These are phyloP conservation scores for Plagodis dolabraria DNA, from an alignment of 2,888 invertebrate species.

Conservation along the genomic window DNA sequence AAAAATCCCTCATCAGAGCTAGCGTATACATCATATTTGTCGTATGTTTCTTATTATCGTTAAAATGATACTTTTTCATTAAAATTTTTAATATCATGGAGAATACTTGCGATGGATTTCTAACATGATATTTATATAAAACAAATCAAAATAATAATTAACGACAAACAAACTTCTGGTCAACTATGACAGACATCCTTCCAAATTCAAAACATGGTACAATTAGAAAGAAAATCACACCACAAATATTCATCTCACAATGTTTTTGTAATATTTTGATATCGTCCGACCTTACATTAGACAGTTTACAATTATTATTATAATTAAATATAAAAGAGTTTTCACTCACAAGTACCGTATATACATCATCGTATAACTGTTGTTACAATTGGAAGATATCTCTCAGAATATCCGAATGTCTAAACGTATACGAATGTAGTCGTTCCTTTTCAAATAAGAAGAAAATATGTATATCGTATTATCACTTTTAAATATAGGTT, in stretches of 20 bases:
- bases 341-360: constrained; percentile 78
- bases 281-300: constrained; percentile 73
- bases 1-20: constrained; percentile 86
- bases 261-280: constrained; percentile 52
- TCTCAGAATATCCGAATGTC: constrained; percentile 67
- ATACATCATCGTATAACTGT: constrained; percentile 81
- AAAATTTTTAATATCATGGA: constrained; percentile 57
- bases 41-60: constrained; percentile 85
- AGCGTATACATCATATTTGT: constrained; percentile 92
- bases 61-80: constrained; percentile 84
- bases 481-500: constrained; percentile 73
- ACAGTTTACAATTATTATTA: constrained; percentile 75
- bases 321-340: constrained; percentile 82
- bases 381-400: constrained; percentile 79
- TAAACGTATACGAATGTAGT: constrained; percentile 91
- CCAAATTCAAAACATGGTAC: not conserved
- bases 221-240: constrained; percentile 15
- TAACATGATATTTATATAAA: constrained; percentile 5
- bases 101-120: constrained; percentile 48
- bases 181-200: too few relatives aligned
- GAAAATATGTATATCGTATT: constrained; percentile 70
- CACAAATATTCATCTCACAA: constrained; percentile 52
- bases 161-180: too few relatives aligned
- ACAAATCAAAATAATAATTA: constrained; percentile 1
- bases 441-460: constrained; percentile 77